phyloP scores from a whole-genome alignment of 35 echinoderm and acorn worm genomes.

The Apostichopus californicus region DNA sequence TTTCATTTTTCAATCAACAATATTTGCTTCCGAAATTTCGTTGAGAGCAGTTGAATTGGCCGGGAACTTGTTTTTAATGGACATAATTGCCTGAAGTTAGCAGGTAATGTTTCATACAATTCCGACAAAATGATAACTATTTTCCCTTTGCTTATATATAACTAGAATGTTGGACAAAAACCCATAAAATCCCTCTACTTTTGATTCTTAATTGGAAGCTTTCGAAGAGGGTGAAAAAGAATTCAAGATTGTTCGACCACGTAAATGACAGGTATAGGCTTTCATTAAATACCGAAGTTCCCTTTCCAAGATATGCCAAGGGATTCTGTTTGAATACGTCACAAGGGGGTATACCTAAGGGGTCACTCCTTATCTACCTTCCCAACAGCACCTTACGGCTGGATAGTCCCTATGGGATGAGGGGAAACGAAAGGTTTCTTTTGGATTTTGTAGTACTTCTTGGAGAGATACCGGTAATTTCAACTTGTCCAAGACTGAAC shows the following conservation, averaged over 20 bases:
- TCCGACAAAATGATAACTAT: not conserved
- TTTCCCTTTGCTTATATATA: not conserved
- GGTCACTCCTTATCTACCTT: not conserved
- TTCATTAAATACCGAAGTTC: not conserved
- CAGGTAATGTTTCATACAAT: not conserved
- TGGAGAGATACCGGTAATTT: too few species aligned
- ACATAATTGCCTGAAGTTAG: not conserved
- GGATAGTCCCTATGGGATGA: not conserved
- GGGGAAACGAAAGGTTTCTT: not conserved
- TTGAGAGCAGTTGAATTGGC: not conserved
- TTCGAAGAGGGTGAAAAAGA: not conserved
- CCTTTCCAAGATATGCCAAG: not conserved
- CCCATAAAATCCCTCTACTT: not conserved
- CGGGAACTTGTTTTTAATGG: not conserved
- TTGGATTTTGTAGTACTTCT: not conserved
- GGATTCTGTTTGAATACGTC: not conserved
- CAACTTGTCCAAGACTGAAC: too few species aligned
- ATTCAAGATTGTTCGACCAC: not conserved
- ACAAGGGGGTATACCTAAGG: not conserved
- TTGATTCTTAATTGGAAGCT: not conserved
- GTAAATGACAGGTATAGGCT: not conserved
- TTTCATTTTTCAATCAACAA: not conserved
- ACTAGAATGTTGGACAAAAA: not conserved
- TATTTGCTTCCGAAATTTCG: not conserved
- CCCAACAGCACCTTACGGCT: not conserved